phyloP scores from a whole-genome alignment of 2,888 invertebrate genomes.

The Thalpophila matura region DNA sequence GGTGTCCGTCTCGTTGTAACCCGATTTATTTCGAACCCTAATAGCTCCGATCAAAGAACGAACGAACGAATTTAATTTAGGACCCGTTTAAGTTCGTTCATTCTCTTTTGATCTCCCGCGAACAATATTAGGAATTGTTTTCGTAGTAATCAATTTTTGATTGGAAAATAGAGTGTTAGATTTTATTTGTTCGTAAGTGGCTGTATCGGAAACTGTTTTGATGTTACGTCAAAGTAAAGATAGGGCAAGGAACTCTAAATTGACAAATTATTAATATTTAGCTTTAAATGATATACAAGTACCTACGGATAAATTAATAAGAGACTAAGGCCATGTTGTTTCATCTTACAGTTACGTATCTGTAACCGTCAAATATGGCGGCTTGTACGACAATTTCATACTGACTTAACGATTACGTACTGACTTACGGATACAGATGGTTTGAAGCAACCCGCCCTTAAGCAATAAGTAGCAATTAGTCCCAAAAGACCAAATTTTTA shows the following conservation, averaged over 20 bases:
- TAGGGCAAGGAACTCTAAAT: not conserved
- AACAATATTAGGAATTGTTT: conserved; percentile 40
- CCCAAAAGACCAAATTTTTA: conserved; percentile 1
- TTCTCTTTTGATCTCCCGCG: conserved; percentile 46
- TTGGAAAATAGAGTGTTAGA: conserved; percentile 37
- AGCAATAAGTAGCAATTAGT: no score
- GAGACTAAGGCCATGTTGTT: no score
- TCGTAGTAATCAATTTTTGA: conserved; percentile 46
- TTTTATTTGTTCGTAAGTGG: conserved; percentile 25
- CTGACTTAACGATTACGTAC: no score
- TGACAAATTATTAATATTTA: no score
- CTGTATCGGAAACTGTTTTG: not conserved
- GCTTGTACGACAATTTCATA: no score
- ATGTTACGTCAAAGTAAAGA: not conserved
- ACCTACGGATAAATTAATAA: no score
- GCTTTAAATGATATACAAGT: no score
- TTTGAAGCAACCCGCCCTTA: no score
- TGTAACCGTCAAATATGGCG: no score
- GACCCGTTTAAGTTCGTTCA: conserved; percentile 26
- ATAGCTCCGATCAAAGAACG: conserved; percentile 50
- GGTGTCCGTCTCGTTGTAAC: conserved; percentile 50
- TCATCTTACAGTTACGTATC: no score
- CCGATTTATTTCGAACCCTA: conserved; percentile 46
- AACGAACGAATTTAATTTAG: conserved; percentile 50
- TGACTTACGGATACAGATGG: no score